These are phyloP conservation scores for Fragum fragum DNA, from an alignment of 2,888 invertebrate species.

Conservation along the genomic window DNA sequence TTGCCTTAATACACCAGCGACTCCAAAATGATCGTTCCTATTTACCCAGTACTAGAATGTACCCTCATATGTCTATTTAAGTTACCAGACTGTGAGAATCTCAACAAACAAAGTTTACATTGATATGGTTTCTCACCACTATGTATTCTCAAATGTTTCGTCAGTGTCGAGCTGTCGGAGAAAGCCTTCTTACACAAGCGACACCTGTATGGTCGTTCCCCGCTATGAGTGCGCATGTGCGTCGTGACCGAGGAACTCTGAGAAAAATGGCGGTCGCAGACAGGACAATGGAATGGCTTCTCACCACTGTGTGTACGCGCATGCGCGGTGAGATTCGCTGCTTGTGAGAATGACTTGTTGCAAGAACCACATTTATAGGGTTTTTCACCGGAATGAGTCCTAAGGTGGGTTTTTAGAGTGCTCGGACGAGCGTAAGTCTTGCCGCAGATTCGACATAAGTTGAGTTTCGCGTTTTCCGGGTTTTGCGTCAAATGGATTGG, in stretches of 20 bases:
- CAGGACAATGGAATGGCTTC: conserved; percentile 98
- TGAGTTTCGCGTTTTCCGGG: conserved; percentile 86
- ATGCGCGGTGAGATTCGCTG: conserved; percentile 99
- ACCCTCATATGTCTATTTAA: conserved; percentile 99
- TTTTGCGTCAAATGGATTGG: conserved; percentile 58
- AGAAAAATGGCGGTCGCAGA: conserved; percentile 98
- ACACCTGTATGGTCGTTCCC: conserved; percentile 98
- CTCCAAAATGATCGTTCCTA: too few species aligned
- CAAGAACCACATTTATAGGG: conserved; percentile 91
- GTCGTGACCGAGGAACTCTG: conserved; percentile 98
- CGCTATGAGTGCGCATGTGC: conserved; percentile 99
- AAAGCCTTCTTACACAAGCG: conserved; percentile 99
- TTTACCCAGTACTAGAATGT: conserved; percentile 88
- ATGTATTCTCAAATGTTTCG: conserved; percentile 97
- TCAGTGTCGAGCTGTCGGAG: conserved; percentile 99
- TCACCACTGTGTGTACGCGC: conserved; percentile 98
- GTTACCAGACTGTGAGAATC: conserved; percentile 99
- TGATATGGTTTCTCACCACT: conserved; percentile 96
- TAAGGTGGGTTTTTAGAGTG: conserved; percentile 98
- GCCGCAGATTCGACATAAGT: conserved; percentile 97
- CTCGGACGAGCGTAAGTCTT: conserved; percentile 98
- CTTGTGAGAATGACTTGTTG: conserved; percentile 98
- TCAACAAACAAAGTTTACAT: conserved; percentile 97
- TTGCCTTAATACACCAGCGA: too few species aligned
- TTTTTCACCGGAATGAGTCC: conserved; percentile 98